Percentiles rank a stretch among this genome's conserved stretches.
phyloP scores from a whole-genome alignment of 2,113 vertebrate species.

The Mohoua ochrocephala region DNA sequence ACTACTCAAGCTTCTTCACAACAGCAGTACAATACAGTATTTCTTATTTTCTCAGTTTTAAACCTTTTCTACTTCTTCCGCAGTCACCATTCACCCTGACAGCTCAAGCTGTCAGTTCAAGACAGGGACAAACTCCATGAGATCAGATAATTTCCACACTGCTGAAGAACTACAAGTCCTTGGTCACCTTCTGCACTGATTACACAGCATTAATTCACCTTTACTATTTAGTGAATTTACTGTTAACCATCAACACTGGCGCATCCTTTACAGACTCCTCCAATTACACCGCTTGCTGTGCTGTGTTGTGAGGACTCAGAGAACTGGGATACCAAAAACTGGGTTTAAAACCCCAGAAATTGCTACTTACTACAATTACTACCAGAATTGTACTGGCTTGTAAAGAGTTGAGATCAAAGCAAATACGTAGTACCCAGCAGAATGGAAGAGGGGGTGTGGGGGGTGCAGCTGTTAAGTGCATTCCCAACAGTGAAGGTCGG shows the following conservation, averaged over 20 bases:
- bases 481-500: not conserved
- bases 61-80: not conserved
- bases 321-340: not conserved
- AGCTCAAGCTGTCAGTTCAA: not conserved
- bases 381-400: not conserved
- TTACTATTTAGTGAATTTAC: not conserved
- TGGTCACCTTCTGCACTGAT: not conserved
- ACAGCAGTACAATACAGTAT: not conserved
- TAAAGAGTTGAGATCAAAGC: not conserved
- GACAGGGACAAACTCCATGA: not conserved
- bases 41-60: not conserved
- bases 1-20: not conserved
- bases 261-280: not conserved
- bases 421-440: not conserved
- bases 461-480: not conserved
- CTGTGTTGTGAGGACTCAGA: not conserved
- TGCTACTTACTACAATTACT: not conserved
- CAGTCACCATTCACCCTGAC: not conserved
- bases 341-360: not conserved
- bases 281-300: not conserved
- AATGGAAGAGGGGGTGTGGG: not conserved
- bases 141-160: not conserved
- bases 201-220: not conserved
- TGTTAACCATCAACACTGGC: not conserved
- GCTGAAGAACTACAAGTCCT: not conserved